phyloP scores from a whole-genome alignment of 1,140 invertebrate genomes.

The Helicoverpa zea region DNA sequence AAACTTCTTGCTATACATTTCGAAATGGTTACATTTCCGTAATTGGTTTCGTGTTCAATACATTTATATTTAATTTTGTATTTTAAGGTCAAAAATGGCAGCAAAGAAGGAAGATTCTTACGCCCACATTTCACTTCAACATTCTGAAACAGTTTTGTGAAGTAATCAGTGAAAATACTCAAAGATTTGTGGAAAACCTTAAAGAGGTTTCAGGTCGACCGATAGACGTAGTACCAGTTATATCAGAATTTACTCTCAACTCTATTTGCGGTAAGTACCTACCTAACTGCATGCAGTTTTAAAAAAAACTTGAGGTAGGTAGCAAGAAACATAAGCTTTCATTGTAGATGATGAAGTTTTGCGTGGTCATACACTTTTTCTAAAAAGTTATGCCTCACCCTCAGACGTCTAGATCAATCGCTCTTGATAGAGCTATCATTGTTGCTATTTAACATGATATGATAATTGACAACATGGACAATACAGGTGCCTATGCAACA shows the following conservation, averaged over 20 bases:
- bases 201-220: constrained; percentile 66
- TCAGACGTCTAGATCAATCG: too few relatives aligned
- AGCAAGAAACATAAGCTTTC: too few relatives aligned
- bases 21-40: background rate
- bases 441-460: too few relatives aligned
- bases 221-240: constrained; percentile 89
- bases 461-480: too few relatives aligned
- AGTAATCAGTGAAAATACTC: constrained; percentile 83
- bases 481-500: too few relatives aligned
- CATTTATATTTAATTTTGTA: background rate
- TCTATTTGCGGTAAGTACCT: constrained; percentile 70
- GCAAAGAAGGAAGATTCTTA: constrained; percentile 92
- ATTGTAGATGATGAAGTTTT: background rate
- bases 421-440: too few relatives aligned
- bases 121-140: constrained; percentile 96
- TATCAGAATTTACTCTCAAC: constrained; percentile 92
- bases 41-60: background rate
- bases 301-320: background rate
- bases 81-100: constrained; percentile 92
- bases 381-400: too few relatives aligned
- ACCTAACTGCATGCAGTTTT: background rate
- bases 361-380: background rate
- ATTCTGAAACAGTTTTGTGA: constrained; percentile 93
- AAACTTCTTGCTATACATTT: background rate
- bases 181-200: constrained; percentile 70